phyloP scores from a whole-genome alignment of 1,140 invertebrate genomes.

The Papilio dardanus region DNA sequence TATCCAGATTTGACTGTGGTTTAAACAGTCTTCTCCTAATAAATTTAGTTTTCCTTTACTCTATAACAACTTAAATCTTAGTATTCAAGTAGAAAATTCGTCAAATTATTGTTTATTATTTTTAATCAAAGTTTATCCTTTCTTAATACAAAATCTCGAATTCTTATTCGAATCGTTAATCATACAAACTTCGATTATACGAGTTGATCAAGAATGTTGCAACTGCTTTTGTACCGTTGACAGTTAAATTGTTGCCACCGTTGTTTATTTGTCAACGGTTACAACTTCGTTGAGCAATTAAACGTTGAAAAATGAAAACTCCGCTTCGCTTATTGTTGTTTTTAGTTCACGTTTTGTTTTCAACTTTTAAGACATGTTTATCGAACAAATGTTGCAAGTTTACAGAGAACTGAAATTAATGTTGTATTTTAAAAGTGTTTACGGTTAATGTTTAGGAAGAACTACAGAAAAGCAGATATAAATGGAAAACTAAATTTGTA shows the following conservation, averaged over 20 bases:
- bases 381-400: neutral
- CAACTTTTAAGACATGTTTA: slow-evolving; percentile 8
- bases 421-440: neutral
- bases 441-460: neutral
- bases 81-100: neutral
- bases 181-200: slow-evolving; percentile 9
- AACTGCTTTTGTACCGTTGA: slow-evolving; percentile 13
- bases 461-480: neutral
- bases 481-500: no score
- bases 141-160: neutral
- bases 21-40: no score
- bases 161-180: neutral
- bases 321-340: slow-evolving; percentile 2
- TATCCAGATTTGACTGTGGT: no score
- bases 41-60: no score
- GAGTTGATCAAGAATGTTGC: neutral
- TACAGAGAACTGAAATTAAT: slow-evolving; percentile 5
- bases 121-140: neutral
- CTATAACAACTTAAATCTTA: no score
- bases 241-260: slow-evolving; percentile 1
- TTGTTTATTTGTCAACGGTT: slow-evolving; percentile 21
- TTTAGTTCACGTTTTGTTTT: neutral
- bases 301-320: slow-evolving; percentile 20
- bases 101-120: neutral
- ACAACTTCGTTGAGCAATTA: slow-evolving; percentile 20